Evolutionary conservation across 1,140 invertebrate genomes (phyloP), one percentile per base, ranked within the genome.

Genomic region (Ceratosolen fusciceps): DNA sequence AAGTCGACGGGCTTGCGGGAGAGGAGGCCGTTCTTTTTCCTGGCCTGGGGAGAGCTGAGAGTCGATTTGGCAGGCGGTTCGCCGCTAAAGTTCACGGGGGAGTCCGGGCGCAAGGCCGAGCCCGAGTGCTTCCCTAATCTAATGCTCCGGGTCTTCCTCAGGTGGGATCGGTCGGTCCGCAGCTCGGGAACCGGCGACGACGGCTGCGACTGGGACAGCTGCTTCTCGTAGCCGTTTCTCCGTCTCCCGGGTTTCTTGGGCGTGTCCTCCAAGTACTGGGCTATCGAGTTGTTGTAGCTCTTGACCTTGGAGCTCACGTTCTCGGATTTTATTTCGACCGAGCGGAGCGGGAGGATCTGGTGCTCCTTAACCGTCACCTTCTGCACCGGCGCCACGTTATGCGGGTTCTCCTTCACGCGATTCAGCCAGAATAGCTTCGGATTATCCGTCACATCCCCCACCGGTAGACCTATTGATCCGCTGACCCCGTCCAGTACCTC

Each of bases 1-100:
- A 80, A 16, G 52, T 77, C 74, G 31, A 62, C 74, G 31, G 74
- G n/a, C 29, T 74, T 82, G 75, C 16, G 75, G 67, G 39, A 80
- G 34, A 71, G 39, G 21, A 67, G 65, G 78, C 77, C 74, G 34
- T 60, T 29, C 54, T 56, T 34, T 65, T 82, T 82, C 37, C 37
- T 52, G 56, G 52, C 37, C 34, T 47, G 7, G 29, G 78, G 60
- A 60, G 77, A 74, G 34, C 54, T 26, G 39, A 65, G 54, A 43
- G 39, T 52, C 68, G 77, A 72, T 47, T 49, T 72, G 4, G 65
- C 60, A 24, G 29, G 37, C 19, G 9, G 2, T 52, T 71, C 68
- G 47, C 0, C 3, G 47, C 9, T 70, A 8, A n/a, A 29, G n/a
- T 71, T 31, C 14, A 21, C 9, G 1, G 71, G n/a, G 3, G 75